Conservation (phyloP, 2,113 vertebrate species). For the Cyanoliseus patagonus region DNA sequence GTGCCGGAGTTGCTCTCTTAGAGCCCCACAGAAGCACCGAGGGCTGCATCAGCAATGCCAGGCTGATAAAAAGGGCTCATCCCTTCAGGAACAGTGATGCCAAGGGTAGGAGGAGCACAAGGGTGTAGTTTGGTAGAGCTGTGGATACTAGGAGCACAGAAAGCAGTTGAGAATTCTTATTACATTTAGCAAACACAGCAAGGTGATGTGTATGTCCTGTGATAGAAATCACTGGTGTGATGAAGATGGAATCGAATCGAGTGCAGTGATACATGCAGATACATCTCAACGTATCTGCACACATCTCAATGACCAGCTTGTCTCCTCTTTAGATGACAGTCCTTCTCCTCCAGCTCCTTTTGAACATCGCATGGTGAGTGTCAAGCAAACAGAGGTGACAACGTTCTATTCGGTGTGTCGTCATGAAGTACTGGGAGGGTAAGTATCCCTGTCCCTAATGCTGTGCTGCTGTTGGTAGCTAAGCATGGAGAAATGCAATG, state of each 20-base stretch:
- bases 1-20: background rate
- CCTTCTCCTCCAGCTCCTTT: slow-evolving; percentile 86
- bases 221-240: background rate
- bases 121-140: background rate
- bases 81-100: background rate
- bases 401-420: slow-evolving; percentile 74
- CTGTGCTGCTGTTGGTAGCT: background rate
- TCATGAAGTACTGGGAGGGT: slow-evolving; percentile 84
- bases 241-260: fast-evolving
- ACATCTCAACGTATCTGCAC: background rate
- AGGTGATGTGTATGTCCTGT: background rate
- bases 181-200: background rate
- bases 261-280: background rate
- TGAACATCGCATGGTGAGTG: slow-evolving; percentile 82
- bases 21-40: background rate
- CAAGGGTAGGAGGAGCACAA: background rate
- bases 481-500: background rate
- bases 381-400: slow-evolving; percentile 76
- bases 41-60: background rate
- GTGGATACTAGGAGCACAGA: fast-evolving
- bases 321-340: slow-evolving; percentile 79
- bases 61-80: background rate
- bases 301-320: background rate
- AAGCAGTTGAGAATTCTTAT: background rate
- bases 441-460: slow-evolving; percentile 16